phyloP scores from a whole-genome alignment of 1,140 invertebrate genomes.

The Centruroides vittatus region DNA sequence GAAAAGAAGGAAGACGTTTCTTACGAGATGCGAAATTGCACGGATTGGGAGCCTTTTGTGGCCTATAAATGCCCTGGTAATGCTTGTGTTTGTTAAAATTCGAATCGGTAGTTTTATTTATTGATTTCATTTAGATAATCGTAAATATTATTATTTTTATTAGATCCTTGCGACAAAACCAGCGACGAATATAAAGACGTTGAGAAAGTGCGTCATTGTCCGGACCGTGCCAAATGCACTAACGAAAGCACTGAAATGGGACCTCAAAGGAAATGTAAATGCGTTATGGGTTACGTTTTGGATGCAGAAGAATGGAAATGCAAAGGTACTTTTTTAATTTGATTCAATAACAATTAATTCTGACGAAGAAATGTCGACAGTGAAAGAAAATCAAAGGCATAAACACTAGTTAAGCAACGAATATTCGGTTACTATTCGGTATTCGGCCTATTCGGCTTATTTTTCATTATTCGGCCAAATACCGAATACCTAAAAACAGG shows the following conservation, averaged over 20 bases:
- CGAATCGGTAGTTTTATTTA: too few species aligned
- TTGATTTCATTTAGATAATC: too few species aligned
- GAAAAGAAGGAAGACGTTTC: conserved; percentile 10
- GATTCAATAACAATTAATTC: not conserved
- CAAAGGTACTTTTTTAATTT: conserved; percentile 9
- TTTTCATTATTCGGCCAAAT: too few species aligned
- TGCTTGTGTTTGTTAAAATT: not conserved
- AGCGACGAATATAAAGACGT: conserved; percentile 13
- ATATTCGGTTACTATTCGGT: too few species aligned
- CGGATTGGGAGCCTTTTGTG: conserved; percentile 19
- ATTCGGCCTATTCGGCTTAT: too few species aligned
- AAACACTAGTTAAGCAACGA: too few species aligned
- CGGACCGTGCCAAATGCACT: conserved; percentile 20
- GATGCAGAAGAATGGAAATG: conserved; percentile 13
- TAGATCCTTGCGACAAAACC: conserved; percentile 10
- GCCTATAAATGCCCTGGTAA: conserved; percentile 20
- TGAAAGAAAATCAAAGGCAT: too few species aligned
- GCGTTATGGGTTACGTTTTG: conserved; percentile 22
- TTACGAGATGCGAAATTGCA: conserved; percentile 15
- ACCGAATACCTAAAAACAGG: too few species aligned
- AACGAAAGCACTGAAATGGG: conserved; percentile 18
- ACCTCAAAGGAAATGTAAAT: conserved; percentile 19
- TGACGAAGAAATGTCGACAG: too few species aligned
- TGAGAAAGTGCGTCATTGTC: conserved; percentile 15
- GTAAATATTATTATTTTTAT: not conserved